Evolutionary conservation across 2,888 invertebrate species (phyloP).

Genomic region (Cabera pusaria): DNA sequence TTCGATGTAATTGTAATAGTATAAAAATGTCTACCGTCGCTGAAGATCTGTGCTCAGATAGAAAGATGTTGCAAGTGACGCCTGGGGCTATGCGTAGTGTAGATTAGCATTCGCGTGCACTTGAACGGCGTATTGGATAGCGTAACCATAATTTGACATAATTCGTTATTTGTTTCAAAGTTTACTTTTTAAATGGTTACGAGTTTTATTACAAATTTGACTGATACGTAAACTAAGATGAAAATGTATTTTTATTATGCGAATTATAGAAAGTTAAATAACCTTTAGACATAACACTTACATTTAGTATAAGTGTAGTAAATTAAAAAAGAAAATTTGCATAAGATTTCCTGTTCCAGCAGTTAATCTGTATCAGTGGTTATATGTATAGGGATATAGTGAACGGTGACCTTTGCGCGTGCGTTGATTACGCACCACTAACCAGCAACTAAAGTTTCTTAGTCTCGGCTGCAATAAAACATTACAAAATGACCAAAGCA

Average conservation of each 20-base stretch:
- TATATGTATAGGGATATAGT: conserved; percentile 33
- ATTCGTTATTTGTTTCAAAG: too few species aligned
- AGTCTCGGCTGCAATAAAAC: conserved; percentile 31
- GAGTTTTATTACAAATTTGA: too few species aligned
- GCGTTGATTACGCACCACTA: conserved; percentile 50
- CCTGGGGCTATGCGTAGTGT: conserved; percentile 44
- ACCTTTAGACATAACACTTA: too few species aligned
- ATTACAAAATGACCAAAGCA: conserved; percentile 39
- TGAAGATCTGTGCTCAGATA: conserved; percentile 59
- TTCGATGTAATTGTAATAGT: conserved; percentile 61
- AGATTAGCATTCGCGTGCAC: conserved; percentile 1
- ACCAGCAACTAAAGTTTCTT: conserved; percentile 32
- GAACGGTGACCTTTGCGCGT: conserved; percentile 41
- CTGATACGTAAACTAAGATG: too few species aligned
- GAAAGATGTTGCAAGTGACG: conserved; percentile 52
- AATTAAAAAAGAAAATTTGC: too few species aligned
- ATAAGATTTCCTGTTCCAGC: neutral
- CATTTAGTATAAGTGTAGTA: too few species aligned
- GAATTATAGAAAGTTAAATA: too few species aligned
- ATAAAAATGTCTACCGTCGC: conserved; percentile 38
- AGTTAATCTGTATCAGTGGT: neutral
- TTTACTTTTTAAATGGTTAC: too few species aligned
- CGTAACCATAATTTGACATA: too few species aligned
- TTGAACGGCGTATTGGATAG: too few species aligned
- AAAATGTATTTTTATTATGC: too few species aligned